Base-by-base conservation (phyloP, 2,888 invertebrate species). In the Rhogogaster chlorosoma region DNA sequence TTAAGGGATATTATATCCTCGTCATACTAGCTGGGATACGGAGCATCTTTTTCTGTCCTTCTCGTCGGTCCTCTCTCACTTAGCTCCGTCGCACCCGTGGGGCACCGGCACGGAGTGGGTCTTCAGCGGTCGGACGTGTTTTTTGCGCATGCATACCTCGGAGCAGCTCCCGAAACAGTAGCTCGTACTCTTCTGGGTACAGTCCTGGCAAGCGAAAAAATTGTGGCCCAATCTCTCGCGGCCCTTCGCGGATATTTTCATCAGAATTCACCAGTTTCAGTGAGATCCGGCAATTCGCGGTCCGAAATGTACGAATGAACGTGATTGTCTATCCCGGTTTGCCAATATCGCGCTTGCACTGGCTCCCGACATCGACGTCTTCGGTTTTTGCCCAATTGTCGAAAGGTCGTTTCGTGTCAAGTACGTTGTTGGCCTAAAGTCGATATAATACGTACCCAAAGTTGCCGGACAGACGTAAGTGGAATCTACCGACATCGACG, bases 101-200 rank as follows among this genome's bases (percentile, higher is more conserved):
- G 29, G 77, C 61, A 82, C 45, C 29, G 29, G 77, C 61, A 82
- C 45, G 80, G 82, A 77, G 82, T 85, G 49, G 90, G 90, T 91
- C 92, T 91, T 91, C 92, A 91, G 92, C 92, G 91, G 93, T 93
- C 92, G 91, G 92, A 93, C 93, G 93, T 93, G 93, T 93, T 93
- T 93, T 93, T 93, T 93, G 93, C 91, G 90, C 89, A 91, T 92
- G 93, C 93, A 93, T 93, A 93, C 93, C 93, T 92, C 91, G 90
- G 89, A 91, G 91, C 90, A 90, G 93, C 93, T 93, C 93, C 93
- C 93, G 93, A 93, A 93, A 93, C 93, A 93, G 93, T 93, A 93
- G 93, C 93, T 90, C 89, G 91, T 92, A 89, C 89, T 88, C 80
- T 80, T 53, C 38, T 61, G 32, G 90, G 92, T 93, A 93, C 93